A percentile compares a stretch with the other conserved stretches of the same genome.
These are phyloP conservation scores for Dendrocincla fuliginosa DNA, from an alignment of 2,797 vertebrate species.

Conservation along the genomic window DNA sequence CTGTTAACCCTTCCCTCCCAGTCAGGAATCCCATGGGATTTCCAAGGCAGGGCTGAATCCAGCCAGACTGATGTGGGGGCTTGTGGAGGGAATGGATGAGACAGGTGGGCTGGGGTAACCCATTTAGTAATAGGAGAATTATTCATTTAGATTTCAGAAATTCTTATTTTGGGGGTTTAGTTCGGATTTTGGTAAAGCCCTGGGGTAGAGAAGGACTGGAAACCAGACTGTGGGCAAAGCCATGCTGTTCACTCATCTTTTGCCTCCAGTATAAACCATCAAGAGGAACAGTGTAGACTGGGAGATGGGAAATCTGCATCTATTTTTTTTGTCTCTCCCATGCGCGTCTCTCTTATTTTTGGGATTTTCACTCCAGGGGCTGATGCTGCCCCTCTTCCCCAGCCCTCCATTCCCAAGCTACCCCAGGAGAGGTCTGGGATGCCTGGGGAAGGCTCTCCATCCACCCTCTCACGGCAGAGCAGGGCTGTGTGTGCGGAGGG, in stretches of 20 bases:
- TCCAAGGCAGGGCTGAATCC: neutral
- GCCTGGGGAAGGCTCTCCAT: neutral
- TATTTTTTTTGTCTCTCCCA: neutral
- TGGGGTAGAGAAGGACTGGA: neutral
- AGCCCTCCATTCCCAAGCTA: neutral
- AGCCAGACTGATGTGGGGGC: neutral
- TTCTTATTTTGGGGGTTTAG: neutral
- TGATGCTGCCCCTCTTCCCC: neutral
- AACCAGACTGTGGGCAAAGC: neutral
- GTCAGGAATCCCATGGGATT: neutral
- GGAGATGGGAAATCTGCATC: neutral
- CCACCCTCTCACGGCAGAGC: neutral
- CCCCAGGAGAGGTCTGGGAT: fast-evolving
- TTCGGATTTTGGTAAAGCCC: neutral
- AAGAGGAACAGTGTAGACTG: neutral
- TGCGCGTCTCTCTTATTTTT: neutral
- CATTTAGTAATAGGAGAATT: neutral
- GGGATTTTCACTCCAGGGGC: neutral
- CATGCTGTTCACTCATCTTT: neutral
- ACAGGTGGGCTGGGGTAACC: neutral
- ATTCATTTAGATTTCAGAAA: neutral
- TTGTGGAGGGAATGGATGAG: neutral
- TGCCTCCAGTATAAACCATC: neutral
- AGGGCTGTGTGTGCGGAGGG: constrained; percentile 65
- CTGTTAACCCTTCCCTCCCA: neutral